Evolutionary conservation across 2,797 vertebrate species (phyloP), one percentile per base, ranked within the genome.

Genomic region (Malacoctenus gilli): DNA sequence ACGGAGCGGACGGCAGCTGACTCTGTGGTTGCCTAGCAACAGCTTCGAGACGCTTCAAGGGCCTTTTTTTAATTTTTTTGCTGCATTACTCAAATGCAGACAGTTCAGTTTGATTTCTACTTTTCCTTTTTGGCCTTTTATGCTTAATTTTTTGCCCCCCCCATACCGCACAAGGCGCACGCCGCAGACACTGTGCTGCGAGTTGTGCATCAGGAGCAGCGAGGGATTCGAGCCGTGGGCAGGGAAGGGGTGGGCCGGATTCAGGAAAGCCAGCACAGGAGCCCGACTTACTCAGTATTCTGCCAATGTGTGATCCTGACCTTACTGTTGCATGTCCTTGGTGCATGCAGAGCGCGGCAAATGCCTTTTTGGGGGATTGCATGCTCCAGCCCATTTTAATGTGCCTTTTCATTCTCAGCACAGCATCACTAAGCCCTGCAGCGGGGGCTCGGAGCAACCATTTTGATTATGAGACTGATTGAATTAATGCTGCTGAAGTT

Each of bases 321-420:
- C 88, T 89, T 87, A 87, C 80, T 85, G 82, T 85, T 85, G 80
- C 80, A 79, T 76, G 89, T 91, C 89, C 89, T 91, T 89, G 89
- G 83, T 77, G 79, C 86, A 90, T 85, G 84, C 64, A 66, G 72
- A 85, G 79, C 67, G 64, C 81, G 80, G 78, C 84, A 85, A 89
- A 85, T 80, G 82, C 75, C 79, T 89, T 87, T 87, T 87, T 79
- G 75, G 74, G 64, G 81, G 72, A 82, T 81, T 86, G 87, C 77
- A 86, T 81, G 86, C 85, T 82, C 80, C 59, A 80, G 39, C 73
- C 79, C 80, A 87, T 86, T 89, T 87, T 86, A 85, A 85, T 87
- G 80, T 80, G 65, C 65, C 75, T 82, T 87, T 84, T 87, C 74
- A 82, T 86, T 87, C 75, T 75, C 62, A 28, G 62, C 64, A 60